phyloP scores from a whole-genome alignment of 2,113 vertebrate species.

The Otocyon megalotis region DNA sequence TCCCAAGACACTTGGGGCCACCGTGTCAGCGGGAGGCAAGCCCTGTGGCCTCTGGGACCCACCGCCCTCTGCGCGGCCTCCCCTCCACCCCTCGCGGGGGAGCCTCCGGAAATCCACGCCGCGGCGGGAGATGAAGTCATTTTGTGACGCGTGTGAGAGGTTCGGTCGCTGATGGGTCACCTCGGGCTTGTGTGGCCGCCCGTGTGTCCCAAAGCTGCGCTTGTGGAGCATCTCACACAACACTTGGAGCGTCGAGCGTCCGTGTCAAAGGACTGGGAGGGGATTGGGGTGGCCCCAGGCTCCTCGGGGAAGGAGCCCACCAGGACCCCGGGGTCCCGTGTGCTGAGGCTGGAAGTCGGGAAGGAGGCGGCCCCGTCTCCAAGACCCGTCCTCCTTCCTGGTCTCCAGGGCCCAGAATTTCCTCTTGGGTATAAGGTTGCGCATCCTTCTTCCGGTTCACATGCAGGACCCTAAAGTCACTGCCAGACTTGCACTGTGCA shows the following conservation, averaged over 20 bases:
- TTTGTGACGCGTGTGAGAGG: too few species aligned
- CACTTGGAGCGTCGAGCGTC: background rate
- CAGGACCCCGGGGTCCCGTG: background rate
- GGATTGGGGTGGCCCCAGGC: background rate
- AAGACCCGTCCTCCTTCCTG: background rate
- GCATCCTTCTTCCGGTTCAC: background rate
- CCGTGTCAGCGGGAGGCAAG: background rate
- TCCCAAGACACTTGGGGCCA: background rate
- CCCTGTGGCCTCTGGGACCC: fast-evolving
- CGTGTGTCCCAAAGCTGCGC: background rate
- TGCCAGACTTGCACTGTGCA: background rate
- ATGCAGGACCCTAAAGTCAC: background rate
- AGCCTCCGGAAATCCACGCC: constrained; percentile 59
- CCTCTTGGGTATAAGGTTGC: background rate
- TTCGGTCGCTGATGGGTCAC: fast-evolving
- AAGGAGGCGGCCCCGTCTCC: background rate
- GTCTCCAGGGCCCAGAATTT: background rate
- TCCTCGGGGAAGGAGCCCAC: background rate
- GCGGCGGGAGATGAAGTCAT: background rate
- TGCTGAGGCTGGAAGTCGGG: background rate
- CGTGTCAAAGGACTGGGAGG: background rate
- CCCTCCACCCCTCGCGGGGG: too few species aligned
- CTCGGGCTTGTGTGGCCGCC: fast-evolving
- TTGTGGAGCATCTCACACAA: fast-evolving
- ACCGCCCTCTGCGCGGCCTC: background rate